These are phyloP conservation scores for Lydus trimaculatus DNA, from an alignment of 2,888 invertebrate genomes.

Conservation along the genomic window DNA sequence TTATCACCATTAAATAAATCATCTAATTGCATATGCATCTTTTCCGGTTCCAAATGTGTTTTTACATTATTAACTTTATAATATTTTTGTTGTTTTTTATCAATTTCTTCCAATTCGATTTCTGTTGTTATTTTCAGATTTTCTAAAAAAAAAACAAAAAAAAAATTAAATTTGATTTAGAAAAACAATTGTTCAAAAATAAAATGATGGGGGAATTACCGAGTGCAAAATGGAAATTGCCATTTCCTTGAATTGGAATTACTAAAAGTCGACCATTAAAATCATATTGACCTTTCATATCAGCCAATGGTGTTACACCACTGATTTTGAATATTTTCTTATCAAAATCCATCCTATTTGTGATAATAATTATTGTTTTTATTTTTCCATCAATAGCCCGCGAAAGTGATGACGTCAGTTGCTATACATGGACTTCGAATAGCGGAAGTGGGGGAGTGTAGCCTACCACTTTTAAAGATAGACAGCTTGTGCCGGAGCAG, in stretches of 20 bases:
- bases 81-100: not conserved
- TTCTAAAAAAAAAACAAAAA: too few species aligned
- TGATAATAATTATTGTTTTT: too few species aligned
- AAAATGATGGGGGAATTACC: not conserved
- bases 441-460: too few species aligned
- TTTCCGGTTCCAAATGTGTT: too few species aligned
- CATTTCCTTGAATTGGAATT: not conserved
- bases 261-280: not conserved
- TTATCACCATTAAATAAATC: conserved; percentile 28
- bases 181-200: not conserved
- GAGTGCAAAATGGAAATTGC: not conserved
- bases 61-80: not conserved
- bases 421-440: too few species aligned
- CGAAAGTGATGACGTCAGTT: too few species aligned
- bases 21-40: conserved; percentile 11
- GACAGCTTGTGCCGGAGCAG: too few species aligned
- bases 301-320: not conserved
- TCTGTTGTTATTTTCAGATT: not conserved
- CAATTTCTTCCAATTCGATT: not conserved
- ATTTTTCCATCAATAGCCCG: too few species aligned
- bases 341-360: conserved; percentile 21
- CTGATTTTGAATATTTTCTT: not conserved
- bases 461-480: too few species aligned
- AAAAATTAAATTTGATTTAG: not conserved
- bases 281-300: not conserved